Evolutionary conservation across 2,888 invertebrate species (phyloP), one percentile per base, ranked within the genome.

Genomic region (Ophonus ardosiacus): DNA sequence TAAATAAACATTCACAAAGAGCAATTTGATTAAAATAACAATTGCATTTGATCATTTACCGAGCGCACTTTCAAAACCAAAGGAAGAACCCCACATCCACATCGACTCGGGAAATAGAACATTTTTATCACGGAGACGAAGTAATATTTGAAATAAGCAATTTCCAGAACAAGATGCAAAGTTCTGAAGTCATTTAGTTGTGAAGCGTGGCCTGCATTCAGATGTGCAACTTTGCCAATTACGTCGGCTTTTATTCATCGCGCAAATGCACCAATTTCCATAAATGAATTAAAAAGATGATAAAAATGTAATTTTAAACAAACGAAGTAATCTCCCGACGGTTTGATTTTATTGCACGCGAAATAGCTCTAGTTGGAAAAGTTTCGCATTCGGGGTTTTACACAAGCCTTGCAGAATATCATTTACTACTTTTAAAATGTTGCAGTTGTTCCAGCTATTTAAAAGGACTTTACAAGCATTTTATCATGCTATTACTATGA

Each of bases 281-380:
- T 84, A 84, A 84, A 84, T 76, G 78, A 84, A 84, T 78, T 84
- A 84, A 84, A 84, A 84, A 78, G 63, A 84, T 78, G 78, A 65
- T 65, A 78, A 84, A 78, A 83, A 61, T 83, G 83, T 63, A 78
- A 78, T 84, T 84, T 78, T 31, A 59, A 82, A 82, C 57, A 82
- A 82, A 82, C 56, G 57, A 31, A 57, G 8, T 74, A 51, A 74
- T 51, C 51, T 17, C 21, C 17, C 17, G 74, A 40, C 43, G 18
- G 43, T 43, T 74, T 74, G 71, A 43, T 74, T 74, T 43, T 74
- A 74, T 74, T 74, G 43, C 71, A 10, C 8, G 17, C 18, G 43
- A 74, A 74, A 74, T 43, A 17, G 10, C 71, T 68, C 38, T 8
- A 15, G n/a, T 7, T 13, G 5, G 31, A 18, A 74, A 74, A 40